phyloP scores from a whole-genome alignment of 2,888 invertebrate genomes.

The Pammene fasciana region DNA sequence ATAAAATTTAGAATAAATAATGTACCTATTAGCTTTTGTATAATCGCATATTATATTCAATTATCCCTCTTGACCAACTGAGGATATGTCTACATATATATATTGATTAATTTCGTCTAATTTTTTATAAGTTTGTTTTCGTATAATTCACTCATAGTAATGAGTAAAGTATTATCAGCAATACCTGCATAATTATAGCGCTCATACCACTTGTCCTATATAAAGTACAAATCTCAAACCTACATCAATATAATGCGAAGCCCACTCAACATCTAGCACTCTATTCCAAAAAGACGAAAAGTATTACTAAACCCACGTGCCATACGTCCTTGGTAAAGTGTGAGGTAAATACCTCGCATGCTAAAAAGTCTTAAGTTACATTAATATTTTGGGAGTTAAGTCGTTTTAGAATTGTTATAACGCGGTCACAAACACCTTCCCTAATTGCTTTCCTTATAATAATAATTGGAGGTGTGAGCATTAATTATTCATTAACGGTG shows the following conservation, averaged over 20 bases:
- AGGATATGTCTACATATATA: no score
- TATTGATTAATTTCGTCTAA: no score
- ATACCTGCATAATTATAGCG: not conserved
- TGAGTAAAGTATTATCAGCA: not conserved
- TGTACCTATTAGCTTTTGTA: no score
- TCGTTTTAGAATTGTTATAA: not conserved
- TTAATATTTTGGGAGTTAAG: not conserved
- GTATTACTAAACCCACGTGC: not conserved
- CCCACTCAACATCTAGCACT: not conserved
- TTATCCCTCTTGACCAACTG: no score
- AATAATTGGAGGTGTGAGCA: conserved; percentile 79
- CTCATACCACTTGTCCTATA: conserved; percentile 3
- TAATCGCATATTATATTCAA: no score
- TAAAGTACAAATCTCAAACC: conserved; percentile 9
- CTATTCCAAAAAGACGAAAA: conserved; percentile 4
- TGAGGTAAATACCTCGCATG: not conserved
- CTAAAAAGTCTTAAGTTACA: not conserved
- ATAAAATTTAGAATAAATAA: no score
- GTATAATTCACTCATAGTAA: not conserved
- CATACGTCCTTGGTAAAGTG: not conserved
- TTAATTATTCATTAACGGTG: conserved; percentile 80
- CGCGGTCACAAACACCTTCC: conserved; percentile 38
- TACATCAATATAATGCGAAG: not conserved
- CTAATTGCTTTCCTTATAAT: conserved; percentile 78
- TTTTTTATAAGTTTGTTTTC: not conserved